These are phyloP conservation scores for Heteractis magnifica DNA, from an alignment of 92 coral and sea anemone species.

Conservation along the genomic window DNA sequence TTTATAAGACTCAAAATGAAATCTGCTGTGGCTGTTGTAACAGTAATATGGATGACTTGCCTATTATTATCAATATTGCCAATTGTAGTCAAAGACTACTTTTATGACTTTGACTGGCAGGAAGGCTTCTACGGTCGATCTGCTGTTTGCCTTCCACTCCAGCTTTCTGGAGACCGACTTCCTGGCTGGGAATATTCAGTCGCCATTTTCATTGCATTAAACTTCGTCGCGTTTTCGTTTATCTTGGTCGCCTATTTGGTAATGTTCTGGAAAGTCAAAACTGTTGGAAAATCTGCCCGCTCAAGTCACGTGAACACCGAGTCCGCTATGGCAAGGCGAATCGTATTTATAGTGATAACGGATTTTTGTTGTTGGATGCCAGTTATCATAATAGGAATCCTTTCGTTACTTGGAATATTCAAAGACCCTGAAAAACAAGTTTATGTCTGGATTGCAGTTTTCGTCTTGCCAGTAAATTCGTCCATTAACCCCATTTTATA, in stretches of 20 bases:
- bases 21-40: conserved; percentile 12
- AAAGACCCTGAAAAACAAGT: conserved; percentile 53
- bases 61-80: conserved; percentile 24
- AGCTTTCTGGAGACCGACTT: conserved; percentile 52
- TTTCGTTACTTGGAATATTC: conserved; percentile 53
- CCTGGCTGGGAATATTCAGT: conserved; percentile 78
- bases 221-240: conserved; percentile 62
- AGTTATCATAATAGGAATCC: conserved; percentile 52
- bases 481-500: conserved; percentile 72
- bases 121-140: conserved; percentile 68
- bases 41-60: conserved; percentile 10
- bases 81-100: conserved; percentile 18
- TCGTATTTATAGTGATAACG: conserved; percentile 41
- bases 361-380: conserved; percentile 61
- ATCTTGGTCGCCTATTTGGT: conserved; percentile 55
- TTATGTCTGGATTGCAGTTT: conserved; percentile 76
- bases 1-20: conserved; percentile 39
- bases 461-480: conserved; percentile 73
- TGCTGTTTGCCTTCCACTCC: conserved; percentile 66
- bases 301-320: conserved; percentile 48
- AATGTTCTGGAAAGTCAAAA: conserved; percentile 45
- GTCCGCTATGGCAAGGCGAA: conserved; percentile 52
- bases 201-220: conserved; percentile 52
- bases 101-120: conserved; percentile 16
- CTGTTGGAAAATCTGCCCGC: conserved; percentile 40